These are phyloP conservation scores for Chinchilla lanigera DNA, from an alignment of 2,113 vertebrate genomes.

Conservation along the genomic window DNA sequence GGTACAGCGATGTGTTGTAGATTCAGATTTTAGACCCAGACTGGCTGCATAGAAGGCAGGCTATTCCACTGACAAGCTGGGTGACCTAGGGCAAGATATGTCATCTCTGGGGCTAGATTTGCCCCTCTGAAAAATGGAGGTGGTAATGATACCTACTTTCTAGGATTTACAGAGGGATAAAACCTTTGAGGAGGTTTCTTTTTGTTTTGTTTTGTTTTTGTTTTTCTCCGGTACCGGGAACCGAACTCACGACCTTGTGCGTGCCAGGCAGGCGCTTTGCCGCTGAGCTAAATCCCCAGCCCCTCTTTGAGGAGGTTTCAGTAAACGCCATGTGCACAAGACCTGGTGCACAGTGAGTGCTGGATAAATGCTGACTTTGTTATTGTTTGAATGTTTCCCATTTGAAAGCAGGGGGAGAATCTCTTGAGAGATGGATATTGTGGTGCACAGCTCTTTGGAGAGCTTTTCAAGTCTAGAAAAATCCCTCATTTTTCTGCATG, in stretches of 20 bases:
- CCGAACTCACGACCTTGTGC: too few relatives aligned
- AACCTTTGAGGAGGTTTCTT: not conserved
- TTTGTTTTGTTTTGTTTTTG: too few relatives aligned
- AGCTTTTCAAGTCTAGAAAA: constrained; percentile 55
- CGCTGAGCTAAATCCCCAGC: too few relatives aligned
- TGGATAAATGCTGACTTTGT: not conserved
- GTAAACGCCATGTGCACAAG: not conserved
- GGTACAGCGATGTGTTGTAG: not conserved
- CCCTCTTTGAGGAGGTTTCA: not conserved
- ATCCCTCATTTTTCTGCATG: not conserved
- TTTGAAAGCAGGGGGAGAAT: constrained; percentile 31
- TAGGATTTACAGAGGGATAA: not conserved
- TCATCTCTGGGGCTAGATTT: not conserved
- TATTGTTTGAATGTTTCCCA: not conserved
- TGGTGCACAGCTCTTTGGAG: not conserved
- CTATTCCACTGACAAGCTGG: not conserved
- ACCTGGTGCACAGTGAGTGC: not conserved
- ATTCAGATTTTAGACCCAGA: not conserved
- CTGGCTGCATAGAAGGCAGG: not conserved
- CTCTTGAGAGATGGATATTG: constrained; percentile 37
- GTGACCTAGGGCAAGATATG: not conserved
- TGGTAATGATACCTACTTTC: not conserved
- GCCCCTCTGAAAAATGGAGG: not conserved
- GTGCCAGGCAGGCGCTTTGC: too few relatives aligned
- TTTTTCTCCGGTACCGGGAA: too few relatives aligned